These are phyloP conservation scores for Leptocoma aspasia DNA, from an alignment of 2,113 vertebrate genomes.

Conservation along the genomic window DNA sequence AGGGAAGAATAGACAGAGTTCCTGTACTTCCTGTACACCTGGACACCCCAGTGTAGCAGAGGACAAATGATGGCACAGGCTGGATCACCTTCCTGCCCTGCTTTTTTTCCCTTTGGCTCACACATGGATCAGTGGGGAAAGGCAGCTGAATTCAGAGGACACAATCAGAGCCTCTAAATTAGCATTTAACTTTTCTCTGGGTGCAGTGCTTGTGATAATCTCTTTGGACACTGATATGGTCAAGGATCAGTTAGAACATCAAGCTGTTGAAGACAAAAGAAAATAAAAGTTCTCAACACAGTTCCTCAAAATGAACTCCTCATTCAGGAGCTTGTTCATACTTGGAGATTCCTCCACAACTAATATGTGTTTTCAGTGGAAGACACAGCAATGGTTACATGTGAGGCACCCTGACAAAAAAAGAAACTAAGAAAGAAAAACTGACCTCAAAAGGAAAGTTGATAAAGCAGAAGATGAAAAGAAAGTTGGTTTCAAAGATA, in stretches of 20 bases:
- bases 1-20: neutral
- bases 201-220: neutral
- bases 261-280: neutral
- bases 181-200: neutral
- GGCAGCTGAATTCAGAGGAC: neutral
- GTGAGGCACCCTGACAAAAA: neutral
- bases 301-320: neutral
- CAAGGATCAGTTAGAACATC: neutral
- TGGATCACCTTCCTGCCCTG: neutral
- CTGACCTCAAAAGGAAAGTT: neutral
- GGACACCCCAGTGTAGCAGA: neutral
- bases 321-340: fast-evolving
- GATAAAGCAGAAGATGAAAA: neutral
- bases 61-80: neutral
- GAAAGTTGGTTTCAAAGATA: neutral
- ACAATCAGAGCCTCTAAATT: neutral
- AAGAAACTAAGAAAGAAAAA: neutral
- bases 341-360: no score
- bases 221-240: neutral
- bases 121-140: neutral
- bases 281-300: neutral
- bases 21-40: neutral
- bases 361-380: neutral
- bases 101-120: neutral
- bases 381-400: neutral